phyloP scores from a whole-genome alignment of 92 coral and sea anemone species.

The Palythoa grandis region DNA sequence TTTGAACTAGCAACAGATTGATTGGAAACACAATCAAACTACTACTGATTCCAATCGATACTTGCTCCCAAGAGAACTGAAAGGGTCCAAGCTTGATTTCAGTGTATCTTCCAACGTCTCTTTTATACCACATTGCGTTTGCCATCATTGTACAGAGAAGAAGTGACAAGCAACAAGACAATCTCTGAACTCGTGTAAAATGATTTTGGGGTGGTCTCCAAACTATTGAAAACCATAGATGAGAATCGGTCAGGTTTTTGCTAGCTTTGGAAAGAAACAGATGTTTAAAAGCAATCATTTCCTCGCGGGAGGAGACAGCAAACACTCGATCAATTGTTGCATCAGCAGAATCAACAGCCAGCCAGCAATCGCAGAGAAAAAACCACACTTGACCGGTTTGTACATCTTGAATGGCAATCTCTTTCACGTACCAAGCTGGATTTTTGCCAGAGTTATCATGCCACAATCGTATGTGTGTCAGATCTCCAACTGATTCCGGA shows the following conservation, averaged over 20 bases:
- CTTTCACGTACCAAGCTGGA: conserved; percentile 93
- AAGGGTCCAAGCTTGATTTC: conserved; percentile 80
- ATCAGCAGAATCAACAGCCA: conserved; percentile 96
- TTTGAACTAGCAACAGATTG: conserved; percentile 86
- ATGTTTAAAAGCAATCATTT: conserved; percentile 77
- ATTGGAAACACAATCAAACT: conserved; percentile 91
- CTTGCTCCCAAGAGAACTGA: conserved; percentile 91
- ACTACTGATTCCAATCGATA: conserved; percentile 88
- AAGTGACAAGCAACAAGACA: conserved; percentile 95
- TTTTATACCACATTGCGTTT: conserved; percentile 96
- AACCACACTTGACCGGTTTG: conserved; percentile 67
- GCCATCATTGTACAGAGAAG: conserved; percentile 96
- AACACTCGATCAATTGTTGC: conserved; percentile 83
- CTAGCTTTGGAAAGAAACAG: conserved; percentile 82
- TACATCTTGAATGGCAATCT: conserved; percentile 73
- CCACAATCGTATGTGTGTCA: conserved; percentile 89
- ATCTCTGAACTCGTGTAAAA: conserved; percentile 93
- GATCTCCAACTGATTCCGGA: conserved; percentile 77
- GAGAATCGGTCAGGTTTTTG: conserved; percentile 88
- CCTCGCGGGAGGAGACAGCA: conserved; percentile 75
- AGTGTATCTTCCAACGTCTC: conserved; percentile 65
- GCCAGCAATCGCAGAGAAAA: conserved; percentile 93
- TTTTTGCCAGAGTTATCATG: conserved; percentile 91
- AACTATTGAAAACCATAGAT: conserved; percentile 94
- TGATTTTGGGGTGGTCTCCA: conserved; percentile 84